Percentiles rank a stretch among this genome's conserved stretches.
These are phyloP conservation scores for Chalcis sispes DNA, from an alignment of 2,888 invertebrate genomes.

Conservation along the genomic window DNA sequence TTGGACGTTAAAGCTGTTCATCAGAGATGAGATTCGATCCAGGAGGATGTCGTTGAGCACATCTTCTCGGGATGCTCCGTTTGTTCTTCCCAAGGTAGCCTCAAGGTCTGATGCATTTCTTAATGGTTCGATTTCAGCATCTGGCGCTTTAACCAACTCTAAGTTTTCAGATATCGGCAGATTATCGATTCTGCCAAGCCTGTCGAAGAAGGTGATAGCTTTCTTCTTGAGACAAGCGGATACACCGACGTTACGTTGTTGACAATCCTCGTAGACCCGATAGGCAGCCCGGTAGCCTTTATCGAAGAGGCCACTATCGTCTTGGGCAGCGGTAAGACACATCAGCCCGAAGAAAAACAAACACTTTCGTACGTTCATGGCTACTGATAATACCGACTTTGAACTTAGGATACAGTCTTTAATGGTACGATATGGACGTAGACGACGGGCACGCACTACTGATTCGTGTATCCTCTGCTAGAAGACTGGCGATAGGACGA, in stretches of 20 bases:
- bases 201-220: conserved; percentile 87
- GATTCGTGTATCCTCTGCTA: conserved; percentile 64
- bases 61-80: conserved; percentile 82
- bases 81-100: conserved; percentile 81
- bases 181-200: conserved; percentile 84
- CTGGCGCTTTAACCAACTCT: conserved; percentile 80
- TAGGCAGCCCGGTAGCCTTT: conserved; percentile 81
- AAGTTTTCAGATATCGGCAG: conserved; percentile 82
- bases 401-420: neutral
- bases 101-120: conserved; percentile 78
- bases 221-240: conserved; percentile 88
- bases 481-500: conserved; percentile 69
- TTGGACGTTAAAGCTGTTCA: conserved; percentile 86
- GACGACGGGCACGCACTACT: conserved; percentile 62
- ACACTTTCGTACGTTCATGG: conserved; percentile 46
- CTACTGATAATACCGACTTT: neutral
- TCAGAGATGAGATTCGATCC: conserved; percentile 83
- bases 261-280: conserved; percentile 88
- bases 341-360: conserved; percentile 47
- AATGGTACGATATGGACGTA: neutral
- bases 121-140: conserved; percentile 66
- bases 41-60: conserved; percentile 83
- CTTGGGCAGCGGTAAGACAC: conserved; percentile 33
- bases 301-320: conserved; percentile 61
- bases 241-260: conserved; percentile 81